A percentile compares a stretch with the other conserved stretches of the same genome.
These are phyloP conservation scores for Diacarnus erythraeanus DNA, from an alignment of 37 sponge, comb jelly and placozoan genomes.

Conservation along the genomic window DNA sequence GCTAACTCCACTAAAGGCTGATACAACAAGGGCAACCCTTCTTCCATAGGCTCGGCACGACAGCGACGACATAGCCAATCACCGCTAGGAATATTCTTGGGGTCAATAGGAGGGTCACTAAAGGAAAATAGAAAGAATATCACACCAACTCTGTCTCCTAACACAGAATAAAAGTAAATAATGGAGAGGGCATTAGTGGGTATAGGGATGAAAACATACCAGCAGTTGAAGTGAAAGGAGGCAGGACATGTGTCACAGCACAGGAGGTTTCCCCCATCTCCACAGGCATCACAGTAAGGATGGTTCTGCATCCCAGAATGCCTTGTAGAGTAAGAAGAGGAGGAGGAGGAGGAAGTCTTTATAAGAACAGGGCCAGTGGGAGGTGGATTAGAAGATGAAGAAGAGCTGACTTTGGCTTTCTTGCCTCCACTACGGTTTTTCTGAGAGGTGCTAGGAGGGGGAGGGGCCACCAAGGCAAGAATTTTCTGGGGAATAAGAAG, in stretches of 20 bases:
- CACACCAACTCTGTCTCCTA: not conserved
- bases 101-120: conserved; percentile 93
- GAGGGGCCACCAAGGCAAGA: conserved; percentile 67
- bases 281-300: conserved; percentile 85
- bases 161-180: not conserved
- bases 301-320: conserved; percentile 66
- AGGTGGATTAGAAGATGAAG: not conserved
- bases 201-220: conserved; percentile 34
- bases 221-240: conserved; percentile 90
- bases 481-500: conserved; percentile 67
- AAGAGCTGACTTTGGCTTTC: conserved; percentile 11
- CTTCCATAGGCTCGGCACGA: conserved; percentile 5
- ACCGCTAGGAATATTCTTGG: conserved; percentile 83
- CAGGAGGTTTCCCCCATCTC: conserved; percentile 86
- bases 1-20: conserved; percentile 43
- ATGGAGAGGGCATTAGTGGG: not conserved
- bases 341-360: not conserved
- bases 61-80: conserved; percentile 93
- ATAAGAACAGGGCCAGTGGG: not conserved
- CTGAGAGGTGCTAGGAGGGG: conserved; percentile 30
- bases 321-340: not conserved
- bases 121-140: not conserved
- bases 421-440: conserved; percentile 25
- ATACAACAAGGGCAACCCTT: conserved; percentile 19
- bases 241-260: conserved; percentile 92